Conservation (phyloP, 1,140 invertebrate species). For the Atta texana region DNA sequence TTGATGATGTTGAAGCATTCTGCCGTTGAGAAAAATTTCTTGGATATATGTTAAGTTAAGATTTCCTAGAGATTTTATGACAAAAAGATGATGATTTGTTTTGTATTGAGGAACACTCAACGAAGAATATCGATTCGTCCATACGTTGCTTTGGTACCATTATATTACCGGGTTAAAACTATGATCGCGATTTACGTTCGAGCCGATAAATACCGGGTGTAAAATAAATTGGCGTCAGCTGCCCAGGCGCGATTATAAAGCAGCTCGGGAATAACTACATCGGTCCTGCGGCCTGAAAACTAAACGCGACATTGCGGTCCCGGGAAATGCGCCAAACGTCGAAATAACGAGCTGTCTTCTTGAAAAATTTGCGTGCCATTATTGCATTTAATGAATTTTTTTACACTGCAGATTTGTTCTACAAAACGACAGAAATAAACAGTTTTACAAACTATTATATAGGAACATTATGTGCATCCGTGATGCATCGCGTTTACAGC, state of each 20-base stretch:
- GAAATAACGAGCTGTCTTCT: not conserved
- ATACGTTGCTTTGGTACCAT: not conserved
- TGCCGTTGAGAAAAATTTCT: not conserved
- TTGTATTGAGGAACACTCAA: not conserved
- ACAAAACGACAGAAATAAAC: not conserved
- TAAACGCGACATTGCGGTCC: constrained; percentile 23
- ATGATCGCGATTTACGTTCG: constrained; percentile 63
- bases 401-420: not conserved
- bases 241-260: constrained; percentile 55
- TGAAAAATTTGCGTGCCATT: not conserved
- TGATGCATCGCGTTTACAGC: not conserved
- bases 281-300: constrained; percentile 10
- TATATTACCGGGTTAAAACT: constrained; percentile 20
- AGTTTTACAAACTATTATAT: constrained; percentile 35
- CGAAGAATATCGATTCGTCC: constrained; percentile 49
- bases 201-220: constrained; percentile 66
- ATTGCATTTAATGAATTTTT: constrained; percentile 16
- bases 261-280: constrained; percentile 35
- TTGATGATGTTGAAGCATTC: not conserved
- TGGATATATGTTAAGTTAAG: not conserved
- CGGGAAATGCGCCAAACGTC: constrained; percentile 1
- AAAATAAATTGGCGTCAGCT: constrained; percentile 71
- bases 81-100: constrained; percentile 33
- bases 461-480: not conserved
- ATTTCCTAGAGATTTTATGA: constrained; percentile 39